These are phyloP conservation scores for Drosophila nigromelanica DNA, from an alignment of 1,140 invertebrate genomes.

Conservation along the genomic window DNA sequence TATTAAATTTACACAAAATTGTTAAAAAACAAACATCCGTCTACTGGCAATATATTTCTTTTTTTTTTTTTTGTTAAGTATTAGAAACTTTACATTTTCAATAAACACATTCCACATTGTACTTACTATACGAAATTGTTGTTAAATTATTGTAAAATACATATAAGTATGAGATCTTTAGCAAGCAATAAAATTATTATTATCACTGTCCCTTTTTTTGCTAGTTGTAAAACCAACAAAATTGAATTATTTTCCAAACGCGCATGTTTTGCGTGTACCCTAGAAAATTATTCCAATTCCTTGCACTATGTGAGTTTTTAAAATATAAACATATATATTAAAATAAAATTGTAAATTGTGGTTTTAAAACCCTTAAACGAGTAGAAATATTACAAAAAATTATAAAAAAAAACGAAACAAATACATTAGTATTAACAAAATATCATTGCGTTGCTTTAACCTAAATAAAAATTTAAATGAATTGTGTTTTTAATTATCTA, in stretches of 20 bases:
- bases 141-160: conserved; percentile 48
- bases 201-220: conserved; percentile 31
- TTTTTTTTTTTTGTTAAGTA: conserved; percentile 61
- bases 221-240: conserved; percentile 23
- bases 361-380: conserved; percentile 56
- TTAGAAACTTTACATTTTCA: conserved; percentile 59
- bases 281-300: conserved; percentile 32
- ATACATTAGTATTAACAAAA: conserved; percentile 57
- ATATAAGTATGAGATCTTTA: conserved; percentile 32
- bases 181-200: conserved; percentile 43
- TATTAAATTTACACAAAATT: conserved; percentile 37
- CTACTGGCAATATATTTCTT: conserved; percentile 67
- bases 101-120: conserved; percentile 66
- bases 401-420: conserved; percentile 16
- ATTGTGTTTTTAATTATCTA: conserved; percentile 59
- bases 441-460: conserved; percentile 69
- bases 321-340: conserved; percentile 36
- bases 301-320: conserved; percentile 32
- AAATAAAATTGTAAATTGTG: conserved; percentile 64
- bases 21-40: conserved; percentile 55
- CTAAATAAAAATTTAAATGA: conserved; percentile 18
- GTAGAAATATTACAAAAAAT: conserved; percentile 40
- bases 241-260: conserved; percentile 21
- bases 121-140: conserved; percentile 62
- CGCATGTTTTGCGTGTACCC: conserved; percentile 1